Percentiles rank a stretch among this genome's conserved stretches.
These are phyloP conservation scores for Melanotaenia pygmaea DNA, from an alignment of 2,797 vertebrate genomes.

Conservation along the genomic window DNA sequence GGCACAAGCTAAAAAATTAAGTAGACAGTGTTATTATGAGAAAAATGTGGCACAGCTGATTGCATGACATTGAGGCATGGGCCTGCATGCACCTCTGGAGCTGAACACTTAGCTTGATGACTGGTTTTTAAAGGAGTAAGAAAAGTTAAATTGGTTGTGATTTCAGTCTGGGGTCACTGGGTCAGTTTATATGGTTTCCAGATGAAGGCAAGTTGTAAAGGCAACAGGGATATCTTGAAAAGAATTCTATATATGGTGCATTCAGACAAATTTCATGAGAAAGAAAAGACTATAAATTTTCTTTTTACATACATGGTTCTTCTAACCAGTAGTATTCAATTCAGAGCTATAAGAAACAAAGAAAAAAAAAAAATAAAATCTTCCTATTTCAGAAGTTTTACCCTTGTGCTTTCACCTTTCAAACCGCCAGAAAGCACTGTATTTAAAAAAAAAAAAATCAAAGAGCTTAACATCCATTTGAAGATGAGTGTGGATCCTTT, in stretches of 20 bases:
- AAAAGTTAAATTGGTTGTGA: slow-evolving; percentile 71
- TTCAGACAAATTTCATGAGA: not conserved
- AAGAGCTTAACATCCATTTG: slow-evolving; percentile 19
- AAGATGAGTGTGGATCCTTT: slow-evolving; percentile 10
- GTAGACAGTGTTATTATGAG: slow-evolving; percentile 63
- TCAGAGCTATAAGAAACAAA: slow-evolving; percentile 5
- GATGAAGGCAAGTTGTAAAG: slow-evolving; percentile 43
- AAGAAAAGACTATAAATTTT: not conserved
- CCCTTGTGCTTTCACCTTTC: not conserved
- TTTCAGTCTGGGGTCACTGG: slow-evolving; percentile 69
- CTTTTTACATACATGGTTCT: not conserved
- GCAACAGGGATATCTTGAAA: slow-evolving; percentile 12
- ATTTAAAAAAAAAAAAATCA: slow-evolving; percentile 21
- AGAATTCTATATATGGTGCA: not conserved
- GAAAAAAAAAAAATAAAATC: not conserved
- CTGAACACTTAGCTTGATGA: slow-evolving; percentile 77
- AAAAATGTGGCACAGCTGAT: slow-evolving; percentile 56
- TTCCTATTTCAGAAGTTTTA: not conserved
- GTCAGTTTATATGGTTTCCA: slow-evolving; percentile 67
- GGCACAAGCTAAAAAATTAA: slow-evolving; percentile 51
- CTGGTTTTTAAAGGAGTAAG: slow-evolving; percentile 67
- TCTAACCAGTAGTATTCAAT: not conserved
- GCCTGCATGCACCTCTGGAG: slow-evolving; percentile 24
- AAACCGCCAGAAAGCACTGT: slow-evolving; percentile 3
- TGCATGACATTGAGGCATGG: slow-evolving; percentile 58